Conservation (phyloP, 2,888 invertebrate genomes). For the Ophion ventricosus region DNA sequence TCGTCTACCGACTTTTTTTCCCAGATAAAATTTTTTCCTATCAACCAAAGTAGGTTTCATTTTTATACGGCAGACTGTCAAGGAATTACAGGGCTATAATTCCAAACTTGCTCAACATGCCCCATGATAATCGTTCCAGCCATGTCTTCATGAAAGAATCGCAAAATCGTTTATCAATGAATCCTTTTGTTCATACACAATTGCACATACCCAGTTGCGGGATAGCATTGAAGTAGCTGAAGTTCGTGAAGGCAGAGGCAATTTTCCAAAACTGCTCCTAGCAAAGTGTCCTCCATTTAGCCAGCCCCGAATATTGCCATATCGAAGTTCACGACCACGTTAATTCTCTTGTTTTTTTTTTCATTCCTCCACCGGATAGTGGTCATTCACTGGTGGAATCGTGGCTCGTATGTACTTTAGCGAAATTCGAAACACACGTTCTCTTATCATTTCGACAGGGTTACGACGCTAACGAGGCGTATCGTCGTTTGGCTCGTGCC, state of each 20-base stretch:
- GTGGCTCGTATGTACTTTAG: slow-evolving; percentile 1
- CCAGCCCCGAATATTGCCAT: neutral
- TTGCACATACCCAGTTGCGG: neutral
- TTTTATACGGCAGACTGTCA: too few relatives aligned
- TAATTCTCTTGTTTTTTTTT: neutral
- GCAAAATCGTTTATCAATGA: neutral
- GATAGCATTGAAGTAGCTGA: neutral
- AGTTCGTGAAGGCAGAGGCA: neutral
- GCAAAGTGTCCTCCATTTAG: neutral
- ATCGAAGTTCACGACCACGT: neutral
- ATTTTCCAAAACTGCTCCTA: neutral
- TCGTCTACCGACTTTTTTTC: too few relatives aligned
- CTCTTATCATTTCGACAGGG: slow-evolving; percentile 38
- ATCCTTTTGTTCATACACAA: neutral
- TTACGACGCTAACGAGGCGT: slow-evolving; percentile 42
- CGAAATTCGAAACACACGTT: slow-evolving; percentile 12
- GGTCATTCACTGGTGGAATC: slow-evolving; percentile 30
- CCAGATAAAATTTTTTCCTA: too few relatives aligned
- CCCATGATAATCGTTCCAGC: too few relatives aligned
- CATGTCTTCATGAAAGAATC: neutral
- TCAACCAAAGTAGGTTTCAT: too few relatives aligned
- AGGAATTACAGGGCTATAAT: too few relatives aligned
- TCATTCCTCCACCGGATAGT: neutral
- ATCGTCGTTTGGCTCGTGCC: slow-evolving; percentile 39
- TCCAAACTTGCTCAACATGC: too few relatives aligned